A percentile compares a stretch with the other conserved stretches of the same genome.
phyloP scores from a whole-genome alignment of 2,797 vertebrate species.

The Glyptemys insculpta region DNA sequence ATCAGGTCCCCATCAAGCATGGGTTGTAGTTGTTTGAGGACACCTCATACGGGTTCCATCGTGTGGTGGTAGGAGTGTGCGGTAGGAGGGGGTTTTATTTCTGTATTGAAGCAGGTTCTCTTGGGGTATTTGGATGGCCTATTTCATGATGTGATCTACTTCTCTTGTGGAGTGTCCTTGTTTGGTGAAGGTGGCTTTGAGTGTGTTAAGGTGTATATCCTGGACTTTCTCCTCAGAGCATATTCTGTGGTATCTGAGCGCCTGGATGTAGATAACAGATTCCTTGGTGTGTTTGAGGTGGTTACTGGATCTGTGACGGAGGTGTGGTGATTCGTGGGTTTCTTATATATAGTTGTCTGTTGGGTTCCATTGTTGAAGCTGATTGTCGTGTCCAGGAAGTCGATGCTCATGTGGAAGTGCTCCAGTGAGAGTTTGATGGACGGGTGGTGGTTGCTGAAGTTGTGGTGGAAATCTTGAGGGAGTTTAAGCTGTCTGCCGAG shows the following conservation, averaged over 20 bases:
- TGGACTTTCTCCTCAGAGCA: not conserved
- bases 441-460: not conserved
- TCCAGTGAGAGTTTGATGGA: not conserved
- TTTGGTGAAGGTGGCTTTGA: no score
- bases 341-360: not conserved
- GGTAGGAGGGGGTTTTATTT: no score
- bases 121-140: no score
- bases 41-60: no score
- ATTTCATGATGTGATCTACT: no score
- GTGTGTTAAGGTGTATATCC: not conserved
- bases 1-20: no score
- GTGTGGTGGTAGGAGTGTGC: no score
- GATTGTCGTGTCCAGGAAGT: not conserved
- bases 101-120: no score
- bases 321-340: not conserved
- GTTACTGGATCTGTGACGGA: not conserved
- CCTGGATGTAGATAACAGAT: not conserved
- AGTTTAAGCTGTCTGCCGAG: not conserved
- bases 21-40: no score
- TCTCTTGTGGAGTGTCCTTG: no score
- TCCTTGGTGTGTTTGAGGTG: no score
- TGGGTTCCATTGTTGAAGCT: not conserved
- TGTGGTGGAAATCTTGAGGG: not conserved
- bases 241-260: not conserved
- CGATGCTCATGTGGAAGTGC: not conserved